A percentile compares a stretch with the other conserved stretches of the same genome.
Evolutionary conservation across 2,888 invertebrate species (phyloP).

Genomic region (Apeira syringaria): DNA sequence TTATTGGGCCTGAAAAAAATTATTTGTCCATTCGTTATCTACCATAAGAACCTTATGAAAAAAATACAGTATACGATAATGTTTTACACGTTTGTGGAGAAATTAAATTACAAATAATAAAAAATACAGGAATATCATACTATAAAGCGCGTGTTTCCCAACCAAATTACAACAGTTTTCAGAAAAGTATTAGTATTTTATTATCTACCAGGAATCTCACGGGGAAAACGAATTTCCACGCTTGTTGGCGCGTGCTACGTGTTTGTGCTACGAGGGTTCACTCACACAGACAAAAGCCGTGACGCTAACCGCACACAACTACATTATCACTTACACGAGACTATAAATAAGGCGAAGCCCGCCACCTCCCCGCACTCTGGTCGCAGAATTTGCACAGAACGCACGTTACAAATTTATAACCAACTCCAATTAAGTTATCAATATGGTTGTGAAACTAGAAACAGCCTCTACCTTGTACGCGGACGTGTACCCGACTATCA

Average conservation of each 20-base stretch:
- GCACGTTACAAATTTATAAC: conserved; percentile 38
- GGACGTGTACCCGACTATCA: conserved; percentile 56
- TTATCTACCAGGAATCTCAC: conserved; percentile 29
- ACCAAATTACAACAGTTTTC: conserved; percentile 24
- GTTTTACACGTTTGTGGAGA: too few species aligned
- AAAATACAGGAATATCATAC: conserved; percentile 5
- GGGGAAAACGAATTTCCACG: conserved; percentile 35
- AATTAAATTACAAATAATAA: too few species aligned
- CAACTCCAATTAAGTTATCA: conserved; percentile 30
- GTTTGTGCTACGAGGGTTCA: conserved; percentile 17
- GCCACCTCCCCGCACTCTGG: conserved; percentile 59
- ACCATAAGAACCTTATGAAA: too few species aligned
- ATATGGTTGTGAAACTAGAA: conserved; percentile 71
- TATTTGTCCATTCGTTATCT: too few species aligned
- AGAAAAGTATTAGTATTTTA: conserved; percentile 24
- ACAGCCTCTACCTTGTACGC: conserved; percentile 58
- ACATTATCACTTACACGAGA: conserved; percentile 42
- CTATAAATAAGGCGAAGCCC: conserved; percentile 52
- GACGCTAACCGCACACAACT: conserved; percentile 49
- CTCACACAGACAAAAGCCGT: conserved; percentile 18
- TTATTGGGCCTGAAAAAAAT: too few species aligned
- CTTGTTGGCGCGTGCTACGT: conserved; percentile 36
- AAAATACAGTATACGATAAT: too few species aligned
- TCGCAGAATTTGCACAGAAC: conserved; percentile 48
- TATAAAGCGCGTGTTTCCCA: conserved; percentile 19